Conservation (phyloP, 2,113 vertebrate genomes). For the Aspidoscelis tigris region DNA sequence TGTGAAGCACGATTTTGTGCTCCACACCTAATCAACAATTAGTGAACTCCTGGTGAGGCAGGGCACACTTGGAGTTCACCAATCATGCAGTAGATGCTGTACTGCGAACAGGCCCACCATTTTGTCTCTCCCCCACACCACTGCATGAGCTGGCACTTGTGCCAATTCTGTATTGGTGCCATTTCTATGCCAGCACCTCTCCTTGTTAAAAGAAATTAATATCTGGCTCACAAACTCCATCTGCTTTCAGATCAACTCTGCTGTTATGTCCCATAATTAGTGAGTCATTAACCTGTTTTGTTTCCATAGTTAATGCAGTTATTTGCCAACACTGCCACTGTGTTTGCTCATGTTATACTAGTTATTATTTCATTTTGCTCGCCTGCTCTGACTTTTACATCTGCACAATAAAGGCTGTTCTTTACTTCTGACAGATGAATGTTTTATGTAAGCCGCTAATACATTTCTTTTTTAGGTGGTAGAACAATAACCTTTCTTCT, state of each 20-base stretch:
- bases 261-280: background rate
- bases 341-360: conserved; percentile 3
- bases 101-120: too few species aligned
- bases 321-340: background rate
- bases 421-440: conserved; percentile 8
- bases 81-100: too few species aligned
- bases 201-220: background rate
- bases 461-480: background rate
- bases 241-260: background rate
- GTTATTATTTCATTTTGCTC: conserved; percentile 32
- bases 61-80: too few species aligned
- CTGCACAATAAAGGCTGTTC: background rate
- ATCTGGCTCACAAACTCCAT: background rate
- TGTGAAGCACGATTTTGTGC: too few species aligned
- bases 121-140: too few species aligned
- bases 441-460: background rate
- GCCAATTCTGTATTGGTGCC: background rate
- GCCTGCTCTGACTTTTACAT: background rate
- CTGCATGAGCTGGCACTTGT: background rate
- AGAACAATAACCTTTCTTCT: conserved; percentile 19
- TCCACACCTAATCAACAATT: too few species aligned
- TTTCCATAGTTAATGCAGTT: background rate
- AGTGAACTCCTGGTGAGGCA: too few species aligned
- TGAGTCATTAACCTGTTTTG: conserved; percentile 1
- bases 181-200: background rate